Percentiles rank a stretch among this genome's conserved stretches.
These are phyloP conservation scores for Salpingus planirostris DNA, from an alignment of 2,888 invertebrate species.

Conservation along the genomic window DNA sequence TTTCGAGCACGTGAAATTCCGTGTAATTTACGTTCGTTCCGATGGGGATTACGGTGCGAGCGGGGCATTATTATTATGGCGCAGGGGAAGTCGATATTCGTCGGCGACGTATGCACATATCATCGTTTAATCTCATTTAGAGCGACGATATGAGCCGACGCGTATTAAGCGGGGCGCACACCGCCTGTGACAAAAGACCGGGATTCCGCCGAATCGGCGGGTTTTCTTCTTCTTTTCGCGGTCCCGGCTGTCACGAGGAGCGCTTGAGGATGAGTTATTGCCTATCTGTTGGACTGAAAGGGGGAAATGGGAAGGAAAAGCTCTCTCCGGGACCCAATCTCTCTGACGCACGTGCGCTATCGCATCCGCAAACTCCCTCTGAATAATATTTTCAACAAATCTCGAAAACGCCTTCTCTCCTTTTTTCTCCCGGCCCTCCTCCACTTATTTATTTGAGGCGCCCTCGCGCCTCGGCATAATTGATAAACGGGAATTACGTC, in stretches of 20 bases:
- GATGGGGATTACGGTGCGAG: slow-evolving; percentile 34
- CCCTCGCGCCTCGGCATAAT: slow-evolving; percentile 5
- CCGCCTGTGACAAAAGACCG: slow-evolving; percentile 47
- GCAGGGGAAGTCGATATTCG: slow-evolving; percentile 38
- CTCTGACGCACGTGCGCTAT: slow-evolving; percentile 25
- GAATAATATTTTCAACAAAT: slow-evolving; percentile 16
- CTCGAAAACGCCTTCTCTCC: slow-evolving; percentile 4
- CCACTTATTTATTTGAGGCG: slow-evolving; percentile 6
- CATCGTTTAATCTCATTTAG: slow-evolving; percentile 30
- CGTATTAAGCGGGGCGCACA: slow-evolving; percentile 45
- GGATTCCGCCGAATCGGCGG: slow-evolving; percentile 44
- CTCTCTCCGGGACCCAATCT: slow-evolving; percentile 30
- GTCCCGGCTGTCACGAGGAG: slow-evolving; percentile 28
- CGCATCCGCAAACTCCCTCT: slow-evolving; percentile 14
- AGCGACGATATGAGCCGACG: slow-evolving; percentile 20
- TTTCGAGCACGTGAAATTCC: too few species aligned
- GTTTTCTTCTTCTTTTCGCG: slow-evolving; percentile 41
- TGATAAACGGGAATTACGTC: slow-evolving; percentile 10
- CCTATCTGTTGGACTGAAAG: slow-evolving; percentile 38
- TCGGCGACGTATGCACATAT: slow-evolving; percentile 26
- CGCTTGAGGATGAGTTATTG: slow-evolving; percentile 39
- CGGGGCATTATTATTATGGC: slow-evolving; percentile 37
- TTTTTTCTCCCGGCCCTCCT: neutral
- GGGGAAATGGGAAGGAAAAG: slow-evolving; percentile 38
- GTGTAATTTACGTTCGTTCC: too few species aligned